These are phyloP conservation scores for Drosophila varians DNA, from an alignment of 1,140 invertebrate species.

Conservation along the genomic window DNA sequence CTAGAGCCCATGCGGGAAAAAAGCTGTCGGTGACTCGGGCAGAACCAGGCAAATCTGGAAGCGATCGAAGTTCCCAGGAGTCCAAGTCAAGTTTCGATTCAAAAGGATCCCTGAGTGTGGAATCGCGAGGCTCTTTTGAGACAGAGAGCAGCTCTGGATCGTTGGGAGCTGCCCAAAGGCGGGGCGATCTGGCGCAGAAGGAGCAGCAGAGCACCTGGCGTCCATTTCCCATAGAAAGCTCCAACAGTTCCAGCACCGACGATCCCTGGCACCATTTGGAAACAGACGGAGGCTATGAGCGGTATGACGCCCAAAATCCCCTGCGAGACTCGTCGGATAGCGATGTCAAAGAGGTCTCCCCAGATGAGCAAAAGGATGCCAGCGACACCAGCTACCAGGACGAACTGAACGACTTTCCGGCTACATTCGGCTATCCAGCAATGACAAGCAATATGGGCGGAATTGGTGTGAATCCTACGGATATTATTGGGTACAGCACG, in stretches of 20 bases:
- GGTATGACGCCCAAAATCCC: conserved; percentile 84
- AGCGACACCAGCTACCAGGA: conserved; percentile 88
- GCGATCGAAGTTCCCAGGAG: conserved; percentile 82
- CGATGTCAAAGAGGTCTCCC: conserved; percentile 74
- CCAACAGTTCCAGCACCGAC: conserved; percentile 91
- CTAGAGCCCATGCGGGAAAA: conserved; percentile 64
- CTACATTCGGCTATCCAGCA: conserved; percentile 88
- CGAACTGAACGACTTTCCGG: conserved; percentile 89
- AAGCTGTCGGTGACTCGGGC: conserved; percentile 64
- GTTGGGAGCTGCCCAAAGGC: conserved; percentile 87
- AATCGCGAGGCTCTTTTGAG: conserved; percentile 88
- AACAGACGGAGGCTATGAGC: conserved; percentile 87
- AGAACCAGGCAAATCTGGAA: conserved; percentile 73
- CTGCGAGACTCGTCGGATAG: conserved; percentile 83
- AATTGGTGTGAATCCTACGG: conserved; percentile 85
- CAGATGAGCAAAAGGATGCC: conserved; percentile 79
- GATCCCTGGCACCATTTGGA: conserved; percentile 91
- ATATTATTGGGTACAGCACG: conserved; percentile 88
- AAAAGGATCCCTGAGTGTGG: conserved; percentile 86
- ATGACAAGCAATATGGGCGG: conserved; percentile 85
- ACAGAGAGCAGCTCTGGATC: conserved; percentile 90
- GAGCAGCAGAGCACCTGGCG: conserved; percentile 91
- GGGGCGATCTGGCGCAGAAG: conserved; percentile 85
- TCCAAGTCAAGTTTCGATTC: conserved; percentile 87
- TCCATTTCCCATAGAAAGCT: conserved; percentile 91